These are phyloP conservation scores for Leptodactylus fuscus DNA, from an alignment of 2,113 vertebrate species.

Conservation along the genomic window DNA sequence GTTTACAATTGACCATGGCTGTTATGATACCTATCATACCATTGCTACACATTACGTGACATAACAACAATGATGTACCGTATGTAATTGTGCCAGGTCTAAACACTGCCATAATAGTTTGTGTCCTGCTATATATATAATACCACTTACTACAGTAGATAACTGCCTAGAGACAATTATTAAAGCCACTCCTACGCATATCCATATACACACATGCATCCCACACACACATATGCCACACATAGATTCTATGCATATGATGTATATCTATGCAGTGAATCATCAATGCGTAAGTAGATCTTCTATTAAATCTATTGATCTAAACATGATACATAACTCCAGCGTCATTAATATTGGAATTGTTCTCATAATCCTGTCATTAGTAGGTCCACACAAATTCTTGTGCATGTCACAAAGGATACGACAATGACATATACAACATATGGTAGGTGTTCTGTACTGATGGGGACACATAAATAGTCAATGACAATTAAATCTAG, in stretches of 20 bases:
- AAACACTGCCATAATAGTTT: neutral
- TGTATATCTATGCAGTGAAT: neutral
- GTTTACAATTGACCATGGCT: no score
- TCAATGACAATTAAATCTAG: neutral
- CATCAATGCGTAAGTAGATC: neutral
- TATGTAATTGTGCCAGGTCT: neutral
- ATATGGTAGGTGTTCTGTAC: neutral
- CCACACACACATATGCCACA: neutral
- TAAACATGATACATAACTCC: neutral
- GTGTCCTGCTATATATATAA: neutral
- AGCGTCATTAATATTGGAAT: conserved; percentile 9
- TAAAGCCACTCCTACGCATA: neutral
- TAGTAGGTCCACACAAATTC: neutral
- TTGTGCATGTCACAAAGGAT: neutral
- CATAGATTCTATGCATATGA: neutral
- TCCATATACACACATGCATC: conserved; percentile 2
- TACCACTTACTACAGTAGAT: conserved; percentile 2
- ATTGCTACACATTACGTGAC: neutral
- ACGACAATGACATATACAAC: neutral
- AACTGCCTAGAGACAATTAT: conserved; percentile 9
- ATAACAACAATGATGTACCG: neutral
- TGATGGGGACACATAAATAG: neutral
- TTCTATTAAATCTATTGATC: conserved; percentile 18
- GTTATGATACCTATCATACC: neutral
- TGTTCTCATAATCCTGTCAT: neutral